Base-by-base conservation (phyloP, 2,888 invertebrate species). In the Tachina lurida region DNA sequence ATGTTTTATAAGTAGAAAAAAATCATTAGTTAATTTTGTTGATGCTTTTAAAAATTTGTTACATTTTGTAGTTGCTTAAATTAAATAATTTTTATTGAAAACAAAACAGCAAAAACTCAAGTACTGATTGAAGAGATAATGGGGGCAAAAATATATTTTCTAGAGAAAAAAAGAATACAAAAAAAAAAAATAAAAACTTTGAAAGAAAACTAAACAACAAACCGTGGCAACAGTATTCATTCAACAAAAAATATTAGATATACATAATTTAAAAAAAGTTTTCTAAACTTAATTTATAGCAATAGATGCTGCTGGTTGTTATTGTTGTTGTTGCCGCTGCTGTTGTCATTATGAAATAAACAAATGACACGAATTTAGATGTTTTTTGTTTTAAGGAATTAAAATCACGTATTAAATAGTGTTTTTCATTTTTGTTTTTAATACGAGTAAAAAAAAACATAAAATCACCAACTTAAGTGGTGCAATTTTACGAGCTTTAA, bases 341-440 rank as follows among this genome's bases (percentile, higher is more conserved):
- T 79, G 3, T 56, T 76, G 68, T 68, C 63, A 79, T 86, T 83
- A 71, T 76, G 83, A 86, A 86, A 86, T 79, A 67, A 67, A 79
- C 75, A 83, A 86, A 86, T 83, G 83, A 86, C 86, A 86, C 83
- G 86, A 86, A 79, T 79, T 83, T 63, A 63, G 60, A 22, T 22
- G 63, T 54, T 82, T 63, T 68, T 39, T 31, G 31, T 31, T 75
- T 43, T 45, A 84, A 83, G 75, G 83, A 79, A 83, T 83, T 79
- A 83, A 86, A 79, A 86, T 86, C 86, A 86, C 86, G 86, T 83
- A 86, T 79, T 86, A 60, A 56, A 73, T 8, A 49, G 9, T 1
- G 12, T 65, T 56, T 45, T 13, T 19, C 54, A 2, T 45, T 22
- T 22, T 19, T 43, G 31, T 31, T 31, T 31, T 31, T 31, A 31